A percentile compares a stretch with the other conserved stretches of the same genome.
Evolutionary conservation across 2,888 invertebrate genomes (phyloP).

Genomic region (Melikaiella ostensackeni): DNA sequence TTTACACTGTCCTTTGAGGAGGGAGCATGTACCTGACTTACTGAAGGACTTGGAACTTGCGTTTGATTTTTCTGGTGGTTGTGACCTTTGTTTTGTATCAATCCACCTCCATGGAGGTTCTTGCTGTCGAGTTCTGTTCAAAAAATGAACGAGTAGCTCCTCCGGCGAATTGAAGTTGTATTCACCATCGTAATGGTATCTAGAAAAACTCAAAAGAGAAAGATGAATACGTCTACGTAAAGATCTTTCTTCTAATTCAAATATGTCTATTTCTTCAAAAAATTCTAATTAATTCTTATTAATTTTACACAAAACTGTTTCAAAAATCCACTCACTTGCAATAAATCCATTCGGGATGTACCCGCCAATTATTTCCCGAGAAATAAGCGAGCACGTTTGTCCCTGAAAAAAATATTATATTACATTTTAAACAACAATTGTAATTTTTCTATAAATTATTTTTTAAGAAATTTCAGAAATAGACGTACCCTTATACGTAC

Average conservation of each 20-base stretch:
- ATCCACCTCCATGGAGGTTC: conserved; percentile 91
- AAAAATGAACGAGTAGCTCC: conserved; percentile 87
- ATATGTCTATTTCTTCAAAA: not conserved
- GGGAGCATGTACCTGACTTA: conserved; percentile 23
- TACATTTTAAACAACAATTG: not conserved
- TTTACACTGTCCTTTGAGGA: not conserved
- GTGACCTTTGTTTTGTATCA: conserved; percentile 80
- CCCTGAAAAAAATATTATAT: conserved; percentile 66
- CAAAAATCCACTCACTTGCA: conserved; percentile 70
- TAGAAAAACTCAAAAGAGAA: conserved; percentile 65
- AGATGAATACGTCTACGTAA: conserved; percentile 8
- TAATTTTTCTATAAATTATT: not conserved
- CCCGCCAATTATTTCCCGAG: conserved; percentile 87
- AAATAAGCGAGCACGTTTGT: conserved; percentile 84
- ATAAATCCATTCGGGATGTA: conserved; percentile 90
- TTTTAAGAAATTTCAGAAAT: not conserved
- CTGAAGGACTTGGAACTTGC: conserved; percentile 73
- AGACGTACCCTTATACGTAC: conserved; percentile 53
- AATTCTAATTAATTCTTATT: too few relatives aligned
- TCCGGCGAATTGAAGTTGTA: conserved; percentile 86
- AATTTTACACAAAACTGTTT: not conserved
- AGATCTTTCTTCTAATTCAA: not conserved
- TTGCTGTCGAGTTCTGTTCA: conserved; percentile 86
- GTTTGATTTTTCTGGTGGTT: conserved; percentile 83
- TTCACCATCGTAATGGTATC: conserved; percentile 87